phyloP scores from a whole-genome alignment of 2,888 invertebrate genomes.

The Leptinotarsa peninsularis region DNA sequence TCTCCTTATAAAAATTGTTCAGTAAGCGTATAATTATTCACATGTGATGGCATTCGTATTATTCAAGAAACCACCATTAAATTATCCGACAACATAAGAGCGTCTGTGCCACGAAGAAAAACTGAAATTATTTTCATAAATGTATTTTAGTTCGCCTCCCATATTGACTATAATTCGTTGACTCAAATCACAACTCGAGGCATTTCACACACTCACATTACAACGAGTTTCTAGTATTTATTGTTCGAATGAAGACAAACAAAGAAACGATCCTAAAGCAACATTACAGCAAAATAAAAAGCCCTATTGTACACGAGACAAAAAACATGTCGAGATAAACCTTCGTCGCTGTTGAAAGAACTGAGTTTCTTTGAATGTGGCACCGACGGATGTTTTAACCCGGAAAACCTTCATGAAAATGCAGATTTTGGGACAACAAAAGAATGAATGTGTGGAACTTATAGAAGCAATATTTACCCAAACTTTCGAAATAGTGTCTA shows the following conservation, averaged over 20 bases:
- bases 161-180: constrained; percentile 1
- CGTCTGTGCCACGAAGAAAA: neutral
- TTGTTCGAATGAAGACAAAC: constrained; percentile 18
- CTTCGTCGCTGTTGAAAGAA: constrained; percentile 6
- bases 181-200: neutral
- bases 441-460: neutral
- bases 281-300: constrained; percentile 13
- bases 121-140: neutral
- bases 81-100: neutral
- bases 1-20: no score
- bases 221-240: constrained; percentile 18
- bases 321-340: constrained; percentile 18
- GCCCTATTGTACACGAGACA: constrained; percentile 21
- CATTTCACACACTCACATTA: constrained; percentile 8
- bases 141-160: neutral
- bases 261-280: constrained; percentile 19
- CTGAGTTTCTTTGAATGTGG: constrained; percentile 4
- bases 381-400: constrained; percentile 4
- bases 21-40: no score
- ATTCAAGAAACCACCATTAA: neutral
- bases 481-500: neutral
- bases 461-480: neutral
- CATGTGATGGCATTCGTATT: neutral
- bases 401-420: constrained; percentile 6
- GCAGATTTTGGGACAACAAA: constrained; percentile 13